Evolutionary conservation across 2,888 invertebrate genomes (phyloP).

Genomic region (Neelides folsomi): DNA sequence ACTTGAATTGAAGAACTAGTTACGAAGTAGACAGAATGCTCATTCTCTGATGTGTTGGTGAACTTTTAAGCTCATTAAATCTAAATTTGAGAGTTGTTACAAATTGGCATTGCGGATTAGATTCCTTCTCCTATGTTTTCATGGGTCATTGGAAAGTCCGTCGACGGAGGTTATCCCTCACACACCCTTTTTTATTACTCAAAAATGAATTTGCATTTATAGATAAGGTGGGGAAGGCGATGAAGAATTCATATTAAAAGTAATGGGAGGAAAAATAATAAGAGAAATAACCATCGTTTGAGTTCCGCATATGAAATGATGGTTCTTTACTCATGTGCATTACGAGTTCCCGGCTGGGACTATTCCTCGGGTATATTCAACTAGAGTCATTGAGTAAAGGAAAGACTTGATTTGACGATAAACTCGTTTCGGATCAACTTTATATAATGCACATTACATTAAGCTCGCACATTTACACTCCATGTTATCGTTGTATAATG

Average conservation of each 20-base stretch:
- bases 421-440: constrained; percentile 6
- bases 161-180: constrained; percentile 7
- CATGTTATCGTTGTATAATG: constrained; percentile 1
- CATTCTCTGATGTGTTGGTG: too few species aligned
- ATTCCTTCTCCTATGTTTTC: constrained; percentile 5
- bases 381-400: neutral
- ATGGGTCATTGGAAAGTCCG: constrained; percentile 2
- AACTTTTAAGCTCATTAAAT: neutral
- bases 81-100: constrained; percentile 6
- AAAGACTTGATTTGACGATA: constrained; percentile 8
- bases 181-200: constrained; percentile 21
- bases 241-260: too few species aligned
- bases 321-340: too few species aligned
- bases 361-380: too few species aligned
- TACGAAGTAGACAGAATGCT: too few species aligned
- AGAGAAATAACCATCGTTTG: too few species aligned
- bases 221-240: constrained; percentile 4
- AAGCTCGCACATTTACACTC: constrained; percentile 1
- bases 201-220: constrained; percentile 25
- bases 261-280: too few species aligned
- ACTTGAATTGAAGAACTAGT: too few species aligned
- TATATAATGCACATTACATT: neutral
- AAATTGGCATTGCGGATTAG: neutral
- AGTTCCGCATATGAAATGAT: too few species aligned
- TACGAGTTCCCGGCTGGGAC: too few species aligned